Evolutionary conservation across 2,888 invertebrate genomes (phyloP).

Genomic region (Caenorhabditis wallacei): DNA sequence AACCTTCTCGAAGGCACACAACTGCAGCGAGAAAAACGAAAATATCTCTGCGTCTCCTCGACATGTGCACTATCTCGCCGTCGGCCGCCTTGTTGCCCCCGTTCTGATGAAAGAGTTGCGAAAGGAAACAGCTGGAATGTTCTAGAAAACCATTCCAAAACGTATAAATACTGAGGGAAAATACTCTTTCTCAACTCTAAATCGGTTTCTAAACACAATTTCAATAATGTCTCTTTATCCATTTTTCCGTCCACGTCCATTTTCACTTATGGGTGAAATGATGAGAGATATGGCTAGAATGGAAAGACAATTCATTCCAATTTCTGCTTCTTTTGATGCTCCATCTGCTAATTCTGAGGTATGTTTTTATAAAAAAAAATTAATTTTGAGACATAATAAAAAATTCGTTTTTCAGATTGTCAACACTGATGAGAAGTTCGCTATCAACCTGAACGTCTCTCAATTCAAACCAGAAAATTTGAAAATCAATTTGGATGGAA

Average conservation of each 20-base stretch:
- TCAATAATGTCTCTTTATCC: constrained; percentile 38
- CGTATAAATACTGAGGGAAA: constrained; percentile 21
- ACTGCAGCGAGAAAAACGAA: constrained; percentile 19
- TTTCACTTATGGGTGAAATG: constrained; percentile 38
- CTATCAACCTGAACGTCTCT: constrained; percentile 54
- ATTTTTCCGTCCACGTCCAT: constrained; percentile 34
- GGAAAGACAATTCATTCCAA: constrained; percentile 36
- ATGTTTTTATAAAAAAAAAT: neutral
- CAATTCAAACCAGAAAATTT: constrained; percentile 63
- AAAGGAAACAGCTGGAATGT: constrained; percentile 35
- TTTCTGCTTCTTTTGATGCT: neutral
- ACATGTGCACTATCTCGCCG: neutral
- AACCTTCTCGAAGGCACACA: constrained; percentile 23
- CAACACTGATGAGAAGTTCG: constrained; percentile 42
- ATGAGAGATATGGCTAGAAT: constrained; percentile 51
- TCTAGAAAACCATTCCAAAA: constrained; percentile 21
- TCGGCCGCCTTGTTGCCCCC: constrained; percentile 4
- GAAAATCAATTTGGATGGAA: constrained; percentile 62
- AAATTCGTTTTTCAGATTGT: constrained; percentile 17
- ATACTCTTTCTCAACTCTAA: neutral
- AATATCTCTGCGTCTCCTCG: constrained; percentile 29
- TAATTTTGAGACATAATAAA: neutral
- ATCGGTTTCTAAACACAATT: neutral
- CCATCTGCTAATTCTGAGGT: constrained; percentile 36
- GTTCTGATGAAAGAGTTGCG: constrained; percentile 3